Evolutionary conservation across 23 tunicate species (phyloP).

Genomic region (Diplosoma virens): DNA sequence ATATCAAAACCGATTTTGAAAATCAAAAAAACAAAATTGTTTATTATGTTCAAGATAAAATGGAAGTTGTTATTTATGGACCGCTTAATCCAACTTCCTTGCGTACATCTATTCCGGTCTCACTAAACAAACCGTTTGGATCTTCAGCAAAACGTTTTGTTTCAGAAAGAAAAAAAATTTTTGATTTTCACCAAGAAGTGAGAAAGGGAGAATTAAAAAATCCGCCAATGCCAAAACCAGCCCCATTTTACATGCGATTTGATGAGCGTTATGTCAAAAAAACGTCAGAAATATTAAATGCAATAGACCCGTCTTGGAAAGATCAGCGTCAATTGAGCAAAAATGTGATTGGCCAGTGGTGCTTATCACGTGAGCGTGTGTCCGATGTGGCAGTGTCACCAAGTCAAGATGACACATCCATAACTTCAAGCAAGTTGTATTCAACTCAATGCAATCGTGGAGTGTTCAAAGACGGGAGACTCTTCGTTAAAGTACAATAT

Average conservation of each 20-base stretch:
- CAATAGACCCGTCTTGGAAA: conserved; percentile 36
- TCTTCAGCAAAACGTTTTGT: conserved; percentile 2
- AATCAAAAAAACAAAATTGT: background rate
- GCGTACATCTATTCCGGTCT: background rate
- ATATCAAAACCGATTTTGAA: background rate
- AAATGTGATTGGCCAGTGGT: conserved; percentile 51
- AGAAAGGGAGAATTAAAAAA: conserved; percentile 21
- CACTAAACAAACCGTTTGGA: conserved; percentile 1
- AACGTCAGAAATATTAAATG: background rate
- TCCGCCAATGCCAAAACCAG: conserved; percentile 38
- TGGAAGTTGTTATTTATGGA: conserved; percentile 63
- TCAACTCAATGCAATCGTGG: conserved; percentile 41
- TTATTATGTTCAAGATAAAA: conserved; percentile 52
- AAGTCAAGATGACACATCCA: background rate
- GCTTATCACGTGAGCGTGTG: conserved; percentile 57
- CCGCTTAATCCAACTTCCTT: conserved; percentile 22
- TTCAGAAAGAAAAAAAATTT: conserved; percentile 5
- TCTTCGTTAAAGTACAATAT: conserved; percentile 33
- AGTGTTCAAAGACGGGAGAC: conserved; percentile 41
- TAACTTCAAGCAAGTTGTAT: conserved; percentile 17
- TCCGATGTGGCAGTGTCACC: conserved; percentile 24
- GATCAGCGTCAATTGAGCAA: conserved; percentile 47
- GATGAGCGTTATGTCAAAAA: conserved; percentile 2
- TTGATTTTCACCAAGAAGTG: background rate
- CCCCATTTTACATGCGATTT: conserved; percentile 33